phyloP scores from a whole-genome alignment of 2,797 vertebrate species.

The Morus bassanus region DNA sequence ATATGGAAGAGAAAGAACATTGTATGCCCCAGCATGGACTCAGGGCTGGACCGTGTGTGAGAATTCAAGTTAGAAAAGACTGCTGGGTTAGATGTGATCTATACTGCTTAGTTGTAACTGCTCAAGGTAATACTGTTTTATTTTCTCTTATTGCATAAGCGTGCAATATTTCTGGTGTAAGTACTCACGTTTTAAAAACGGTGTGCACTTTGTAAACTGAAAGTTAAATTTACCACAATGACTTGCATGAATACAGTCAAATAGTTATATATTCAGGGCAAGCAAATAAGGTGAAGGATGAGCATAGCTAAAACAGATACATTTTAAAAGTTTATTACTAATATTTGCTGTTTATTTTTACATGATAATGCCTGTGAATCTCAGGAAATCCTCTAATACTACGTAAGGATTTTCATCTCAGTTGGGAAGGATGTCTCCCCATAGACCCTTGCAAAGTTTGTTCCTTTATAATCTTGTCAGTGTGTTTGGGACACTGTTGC shows the following conservation, averaged over 20 bases:
- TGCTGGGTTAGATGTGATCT: not conserved
- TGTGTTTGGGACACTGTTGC: not conserved
- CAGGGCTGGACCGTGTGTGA: not conserved
- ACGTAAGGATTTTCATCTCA: not conserved
- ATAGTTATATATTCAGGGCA: not conserved
- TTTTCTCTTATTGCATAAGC: not conserved
- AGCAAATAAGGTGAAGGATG: not conserved
- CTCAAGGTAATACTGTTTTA: not conserved
- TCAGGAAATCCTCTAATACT: not conserved
- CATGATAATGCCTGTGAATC: not conserved
- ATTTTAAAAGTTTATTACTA: not conserved
- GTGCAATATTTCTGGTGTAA: not conserved
- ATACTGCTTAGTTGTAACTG: not conserved
- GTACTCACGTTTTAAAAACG: not conserved
- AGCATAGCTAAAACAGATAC: not conserved
- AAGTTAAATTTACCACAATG: not conserved
- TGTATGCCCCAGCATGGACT: accelerated
- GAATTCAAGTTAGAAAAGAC: not conserved
- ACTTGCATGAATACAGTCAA: not conserved
- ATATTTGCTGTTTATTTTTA: not conserved
- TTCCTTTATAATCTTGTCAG: not conserved
- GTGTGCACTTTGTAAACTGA: not conserved
- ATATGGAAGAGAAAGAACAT: not conserved
- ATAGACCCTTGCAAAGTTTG: not conserved
- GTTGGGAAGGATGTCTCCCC: not conserved